Evolutionary conservation across 37 sponge, comb jelly and placozoan genomes (phyloP).

Genomic region (Spongilla lacustris): DNA sequence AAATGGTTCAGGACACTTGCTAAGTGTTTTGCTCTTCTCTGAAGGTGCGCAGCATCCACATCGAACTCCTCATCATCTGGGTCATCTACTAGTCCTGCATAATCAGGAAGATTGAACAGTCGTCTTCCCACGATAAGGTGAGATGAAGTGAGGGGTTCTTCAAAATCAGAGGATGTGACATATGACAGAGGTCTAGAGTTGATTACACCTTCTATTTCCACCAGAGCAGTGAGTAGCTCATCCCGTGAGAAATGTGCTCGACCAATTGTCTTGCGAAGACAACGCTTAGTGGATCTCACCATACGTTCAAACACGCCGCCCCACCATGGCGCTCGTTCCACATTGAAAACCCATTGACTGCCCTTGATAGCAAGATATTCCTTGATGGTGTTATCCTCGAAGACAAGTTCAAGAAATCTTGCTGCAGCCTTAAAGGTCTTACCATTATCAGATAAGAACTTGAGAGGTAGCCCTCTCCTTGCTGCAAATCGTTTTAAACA

Average conservation of each 20-base stretch:
- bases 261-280: slow-evolving; percentile 7
- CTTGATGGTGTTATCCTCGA: background rate
- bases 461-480: slow-evolving; percentile 8
- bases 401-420: background rate
- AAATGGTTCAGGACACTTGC: slow-evolving; percentile 12
- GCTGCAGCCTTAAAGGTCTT: slow-evolving; percentile 29
- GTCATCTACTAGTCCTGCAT: background rate
- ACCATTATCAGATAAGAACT: slow-evolving; percentile 9
- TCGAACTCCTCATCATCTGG: slow-evolving; percentile 12
- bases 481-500: slow-evolving; percentile 6
- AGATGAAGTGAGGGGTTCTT: slow-evolving; percentile 48
- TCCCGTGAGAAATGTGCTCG: slow-evolving; percentile 31
- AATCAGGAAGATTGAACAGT: slow-evolving; percentile 20
- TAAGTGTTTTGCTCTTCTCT: slow-evolving; percentile 12
- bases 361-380: slow-evolving; percentile 15
- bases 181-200: slow-evolving; percentile 49
- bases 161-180: slow-evolving; percentile 33
- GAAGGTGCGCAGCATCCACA: background rate
- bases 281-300: slow-evolving; percentile 30
- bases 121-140: slow-evolving; percentile 26
- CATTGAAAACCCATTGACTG: slow-evolving; percentile 37
- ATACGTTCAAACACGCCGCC: background rate
- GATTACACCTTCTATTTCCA: slow-evolving; percentile 36
- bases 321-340: slow-evolving; percentile 36
- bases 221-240: slow-evolving; percentile 36